Percentiles rank a stretch among this genome's conserved stretches.
phyloP scores from a whole-genome alignment of 2,888 invertebrate genomes.

The Eulithis prunata region DNA sequence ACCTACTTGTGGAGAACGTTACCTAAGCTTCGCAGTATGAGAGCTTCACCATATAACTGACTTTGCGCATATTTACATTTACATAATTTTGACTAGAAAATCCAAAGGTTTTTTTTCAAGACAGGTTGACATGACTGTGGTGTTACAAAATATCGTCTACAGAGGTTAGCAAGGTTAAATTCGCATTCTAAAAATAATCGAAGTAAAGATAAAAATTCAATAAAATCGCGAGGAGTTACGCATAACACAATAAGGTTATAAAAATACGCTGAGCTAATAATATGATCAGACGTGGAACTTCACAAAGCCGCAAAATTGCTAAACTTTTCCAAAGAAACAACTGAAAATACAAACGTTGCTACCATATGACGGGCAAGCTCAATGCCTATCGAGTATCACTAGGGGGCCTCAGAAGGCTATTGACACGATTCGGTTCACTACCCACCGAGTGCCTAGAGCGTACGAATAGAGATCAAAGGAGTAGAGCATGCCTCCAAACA shows the following conservation, averaged over 20 bases:
- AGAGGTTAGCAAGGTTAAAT: no score
- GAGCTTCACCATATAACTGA: no score
- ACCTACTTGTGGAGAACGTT: no score
- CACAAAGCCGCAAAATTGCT: not conserved
- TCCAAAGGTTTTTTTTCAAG: no score
- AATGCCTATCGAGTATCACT: slow-evolving; percentile 35
- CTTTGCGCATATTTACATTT: no score
- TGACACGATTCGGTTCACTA: slow-evolving; percentile 38
- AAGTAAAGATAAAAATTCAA: no score
- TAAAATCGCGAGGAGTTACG: no score
- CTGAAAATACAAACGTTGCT: slow-evolving; percentile 9
- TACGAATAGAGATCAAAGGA: slow-evolving; percentile 31
- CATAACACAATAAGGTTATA: not conserved
- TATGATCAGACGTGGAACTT: not conserved
- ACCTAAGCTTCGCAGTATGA: no score
- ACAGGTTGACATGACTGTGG: no score
- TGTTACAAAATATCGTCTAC: no score
- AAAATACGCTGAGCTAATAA: not conserved
- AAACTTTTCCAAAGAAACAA: slow-evolving; percentile 1
- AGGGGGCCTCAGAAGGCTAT: slow-evolving; percentile 31
- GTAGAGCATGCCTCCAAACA: slow-evolving; percentile 9
- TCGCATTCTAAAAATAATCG: no score
- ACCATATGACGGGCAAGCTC: slow-evolving; percentile 25
- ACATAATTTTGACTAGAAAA: no score
- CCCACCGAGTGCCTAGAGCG: slow-evolving; percentile 12